A percentile compares a stretch with the other conserved stretches of the same genome.
Evolutionary conservation across 1,140 invertebrate species (phyloP).

Genomic region (Pinna nobilis): DNA sequence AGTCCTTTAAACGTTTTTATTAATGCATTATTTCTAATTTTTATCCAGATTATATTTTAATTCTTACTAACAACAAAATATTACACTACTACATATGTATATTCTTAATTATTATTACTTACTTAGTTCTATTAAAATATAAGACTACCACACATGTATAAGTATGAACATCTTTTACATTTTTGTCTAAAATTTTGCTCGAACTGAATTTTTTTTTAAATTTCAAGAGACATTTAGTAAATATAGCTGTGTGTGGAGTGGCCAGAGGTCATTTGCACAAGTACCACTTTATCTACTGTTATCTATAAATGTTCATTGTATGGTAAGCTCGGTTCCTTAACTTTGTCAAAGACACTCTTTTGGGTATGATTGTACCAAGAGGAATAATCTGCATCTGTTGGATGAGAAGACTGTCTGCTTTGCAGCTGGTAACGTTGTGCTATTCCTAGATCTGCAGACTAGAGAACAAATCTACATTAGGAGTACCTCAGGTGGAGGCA

Average conservation of each 20-base stretch:
- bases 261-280: not conserved
- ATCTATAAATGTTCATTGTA: not conserved
- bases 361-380: constrained; percentile 89
- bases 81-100: no score
- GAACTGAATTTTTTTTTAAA: no score
- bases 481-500: constrained; percentile 84
- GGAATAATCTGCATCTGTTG: constrained; percentile 86
- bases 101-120: no score
- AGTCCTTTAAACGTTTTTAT: no score
- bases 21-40: no score
- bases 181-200: no score
- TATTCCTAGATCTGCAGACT: constrained; percentile 82
- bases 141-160: no score
- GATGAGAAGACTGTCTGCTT: constrained; percentile 85
- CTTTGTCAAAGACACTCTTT: constrained; percentile 81
- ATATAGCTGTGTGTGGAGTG: not conserved
- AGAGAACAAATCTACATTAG: constrained; percentile 82
- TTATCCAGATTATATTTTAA: no score
- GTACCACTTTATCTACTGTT: not conserved
- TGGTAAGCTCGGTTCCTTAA: constrained; percentile 26
- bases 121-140: no score
- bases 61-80: no score
- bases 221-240: not conserved
- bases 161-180: no score
- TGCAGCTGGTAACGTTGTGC: constrained; percentile 86